Base-by-base conservation (phyloP, 2,113 vertebrate genomes). In the Hemichromis elongatus region DNA sequence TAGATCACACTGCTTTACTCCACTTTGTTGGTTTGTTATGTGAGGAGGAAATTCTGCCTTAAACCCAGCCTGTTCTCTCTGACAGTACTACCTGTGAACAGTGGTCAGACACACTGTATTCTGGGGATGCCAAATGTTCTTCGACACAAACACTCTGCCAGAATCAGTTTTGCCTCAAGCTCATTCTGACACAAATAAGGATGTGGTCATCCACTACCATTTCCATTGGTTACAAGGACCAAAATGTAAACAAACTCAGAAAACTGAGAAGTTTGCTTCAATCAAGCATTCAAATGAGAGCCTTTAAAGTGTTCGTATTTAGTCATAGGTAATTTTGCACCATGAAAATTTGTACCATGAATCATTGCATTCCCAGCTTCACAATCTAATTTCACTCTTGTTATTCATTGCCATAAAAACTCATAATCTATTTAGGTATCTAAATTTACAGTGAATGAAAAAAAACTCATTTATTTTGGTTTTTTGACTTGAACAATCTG, bases 161-260 rank as follows among this genome's bases (percentile, higher is more conserved):
- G 85, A 91, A 77, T 95, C 88, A 77, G 89, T 92, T 91, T 92
- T 92, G 91, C 91, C 90, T 94, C 90, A 89, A 94, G 89, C 90
- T 92, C 91, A 93, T 95, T 93, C 85, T 92, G 92, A 94, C 91
- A 91, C 90, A 80, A 92, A 90, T 70, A 77, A 82, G 87, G 89
- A 93, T 14, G 87, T 88, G 89, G 88, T 91, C 89, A 88, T 84
- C 66, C 86, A 89, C 68, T 89, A 93, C 79, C 92, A 92, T 94
- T 89, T 89, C 85, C 92, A 94, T 92, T 91, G 93, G 94, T 96
- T 96, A 94, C 90, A 93, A 93, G 96, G 95, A 96, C 95, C 96
- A 96, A 96, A 96, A 93, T 90, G 89, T 92, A 92, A 93, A 88
- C 90, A 91, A 89, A 91, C 92, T 92, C 92, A 94, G 91, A 82